Conservation (phyloP, 2,888 invertebrate species). For the Orthosia gracilis region DNA sequence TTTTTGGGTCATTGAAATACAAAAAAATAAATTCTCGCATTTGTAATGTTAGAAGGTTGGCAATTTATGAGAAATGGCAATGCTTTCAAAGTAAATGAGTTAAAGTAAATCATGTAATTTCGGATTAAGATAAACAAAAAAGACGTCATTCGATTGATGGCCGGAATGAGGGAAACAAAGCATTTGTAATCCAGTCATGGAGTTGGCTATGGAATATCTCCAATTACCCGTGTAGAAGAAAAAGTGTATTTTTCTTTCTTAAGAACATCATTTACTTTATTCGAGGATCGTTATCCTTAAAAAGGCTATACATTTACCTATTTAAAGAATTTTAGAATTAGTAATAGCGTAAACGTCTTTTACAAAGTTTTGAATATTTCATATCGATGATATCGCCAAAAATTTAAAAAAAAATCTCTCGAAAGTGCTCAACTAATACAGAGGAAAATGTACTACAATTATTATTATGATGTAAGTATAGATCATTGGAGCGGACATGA, state of each 20-base stretch:
- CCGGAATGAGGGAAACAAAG: conserved; percentile 46
- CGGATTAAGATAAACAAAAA: conserved; percentile 41
- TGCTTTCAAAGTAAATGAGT: conserved; percentile 31
- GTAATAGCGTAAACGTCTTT: not conserved
- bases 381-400: not conserved
- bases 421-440: conserved; percentile 1
- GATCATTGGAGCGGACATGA: conserved; percentile 57
- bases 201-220: conserved; percentile 44
- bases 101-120: conserved; percentile 44
- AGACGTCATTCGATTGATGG: conserved; percentile 53
- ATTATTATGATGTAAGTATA: conserved; percentile 46
- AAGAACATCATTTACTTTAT: not conserved
- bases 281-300: not conserved
- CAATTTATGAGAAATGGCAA: conserved; percentile 1
- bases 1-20: not conserved
- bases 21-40: not conserved
- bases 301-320: not conserved
- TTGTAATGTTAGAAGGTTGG: not conserved
- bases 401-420: not conserved
- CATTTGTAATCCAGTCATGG: conserved; percentile 60
- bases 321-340: too few relatives aligned
- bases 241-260: conserved; percentile 11
- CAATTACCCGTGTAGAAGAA: conserved; percentile 20
- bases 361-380: not conserved
- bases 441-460: conserved; percentile 52